Evolutionary conservation across 1,140 invertebrate species (phyloP).

Genomic region (Bombus soroeensis): DNA sequence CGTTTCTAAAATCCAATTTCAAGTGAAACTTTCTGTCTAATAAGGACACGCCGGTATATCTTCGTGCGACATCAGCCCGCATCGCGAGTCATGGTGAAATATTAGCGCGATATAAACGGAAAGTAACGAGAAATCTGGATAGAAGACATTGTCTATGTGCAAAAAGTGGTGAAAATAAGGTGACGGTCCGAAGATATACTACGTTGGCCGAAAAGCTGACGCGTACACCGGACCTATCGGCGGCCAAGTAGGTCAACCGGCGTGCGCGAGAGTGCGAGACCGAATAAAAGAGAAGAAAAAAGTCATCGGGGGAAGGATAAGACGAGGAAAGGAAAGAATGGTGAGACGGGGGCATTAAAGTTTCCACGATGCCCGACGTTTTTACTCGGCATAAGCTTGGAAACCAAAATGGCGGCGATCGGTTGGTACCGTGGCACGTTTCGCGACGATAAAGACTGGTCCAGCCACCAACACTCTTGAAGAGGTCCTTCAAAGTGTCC

Average conservation of each 20-base stretch:
- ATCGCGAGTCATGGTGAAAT: conserved; percentile 26
- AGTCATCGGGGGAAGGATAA: conserved; percentile 44
- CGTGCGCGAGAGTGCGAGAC: conserved; percentile 67
- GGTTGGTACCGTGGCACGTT: conserved; percentile 48
- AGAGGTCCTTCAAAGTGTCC: conserved; percentile 25
- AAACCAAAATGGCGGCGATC: conserved; percentile 65
- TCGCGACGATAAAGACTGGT: conserved; percentile 46
- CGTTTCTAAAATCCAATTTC: conserved; percentile 4
- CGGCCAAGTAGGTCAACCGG: conserved; percentile 68
- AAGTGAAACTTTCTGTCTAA: conserved; percentile 31
- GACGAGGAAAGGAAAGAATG: conserved; percentile 63
- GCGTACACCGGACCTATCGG: conserved; percentile 53
- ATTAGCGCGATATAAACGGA: not conserved
- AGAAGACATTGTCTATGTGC: not conserved
- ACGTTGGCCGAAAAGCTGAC: conserved; percentile 57
- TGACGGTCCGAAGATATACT: not conserved
- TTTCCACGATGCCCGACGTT: conserved; percentile 54
- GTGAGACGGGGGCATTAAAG: conserved; percentile 47
- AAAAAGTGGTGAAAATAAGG: not conserved
- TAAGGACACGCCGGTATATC: conserved; percentile 18
- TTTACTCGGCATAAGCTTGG: conserved; percentile 47
- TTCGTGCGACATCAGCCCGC: conserved; percentile 20
- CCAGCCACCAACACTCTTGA: conserved; percentile 33
- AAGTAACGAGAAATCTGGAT: conserved; percentile 10
- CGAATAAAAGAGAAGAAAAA: conserved; percentile 53